Percentiles rank a stretch among this genome's conserved stretches.
phyloP scores from a whole-genome alignment of 2,797 vertebrate species.

The Gastrophryne carolinensis region DNA sequence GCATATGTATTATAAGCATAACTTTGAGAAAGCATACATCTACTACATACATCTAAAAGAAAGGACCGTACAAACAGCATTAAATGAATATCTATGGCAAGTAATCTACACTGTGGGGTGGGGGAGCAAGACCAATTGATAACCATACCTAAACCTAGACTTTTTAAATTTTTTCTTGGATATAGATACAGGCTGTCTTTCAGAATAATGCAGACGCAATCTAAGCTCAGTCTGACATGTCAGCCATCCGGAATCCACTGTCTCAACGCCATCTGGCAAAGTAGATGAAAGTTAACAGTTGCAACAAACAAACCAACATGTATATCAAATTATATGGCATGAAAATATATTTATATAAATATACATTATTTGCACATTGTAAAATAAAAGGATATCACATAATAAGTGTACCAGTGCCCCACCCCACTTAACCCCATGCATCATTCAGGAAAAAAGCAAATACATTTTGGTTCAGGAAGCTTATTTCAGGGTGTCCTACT shows the following conservation, averaged over 20 bases:
- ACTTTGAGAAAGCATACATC: too few relatives aligned
- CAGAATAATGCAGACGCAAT: slow-evolving; percentile 90
- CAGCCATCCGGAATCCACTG: slow-evolving; percentile 91
- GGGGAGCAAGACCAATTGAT: slow-evolving; percentile 27
- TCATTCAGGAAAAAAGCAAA: too few relatives aligned
- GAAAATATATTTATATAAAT: too few relatives aligned
- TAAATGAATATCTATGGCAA: slow-evolving; percentile 29
- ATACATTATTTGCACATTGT: slow-evolving; percentile 9
- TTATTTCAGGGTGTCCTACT: too few relatives aligned
- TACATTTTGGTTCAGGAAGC: too few relatives aligned
- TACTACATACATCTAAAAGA: too few relatives aligned
- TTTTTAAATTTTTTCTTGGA: slow-evolving; percentile 97
- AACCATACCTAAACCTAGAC: slow-evolving; percentile 90
- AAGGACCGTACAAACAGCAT: slow-evolving; percentile 39
- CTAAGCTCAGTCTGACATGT: slow-evolving; percentile 96
- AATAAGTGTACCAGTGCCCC: too few relatives aligned
- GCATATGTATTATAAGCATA: too few relatives aligned
- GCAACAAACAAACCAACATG: slow-evolving; percentile 33
- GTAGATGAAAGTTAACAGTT: slow-evolving; percentile 50
- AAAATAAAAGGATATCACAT: too few relatives aligned
- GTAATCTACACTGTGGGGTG: slow-evolving; percentile 38
- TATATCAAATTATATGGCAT: background rate
- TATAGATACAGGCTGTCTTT: slow-evolving; percentile 87
- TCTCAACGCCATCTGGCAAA: slow-evolving; percentile 79
- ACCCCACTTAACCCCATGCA: too few relatives aligned